A percentile compares a stretch with the other conserved stretches of the same genome.
Evolutionary conservation across 2,888 invertebrate species (phyloP).

Genomic region (Balanococcus diminutus): DNA sequence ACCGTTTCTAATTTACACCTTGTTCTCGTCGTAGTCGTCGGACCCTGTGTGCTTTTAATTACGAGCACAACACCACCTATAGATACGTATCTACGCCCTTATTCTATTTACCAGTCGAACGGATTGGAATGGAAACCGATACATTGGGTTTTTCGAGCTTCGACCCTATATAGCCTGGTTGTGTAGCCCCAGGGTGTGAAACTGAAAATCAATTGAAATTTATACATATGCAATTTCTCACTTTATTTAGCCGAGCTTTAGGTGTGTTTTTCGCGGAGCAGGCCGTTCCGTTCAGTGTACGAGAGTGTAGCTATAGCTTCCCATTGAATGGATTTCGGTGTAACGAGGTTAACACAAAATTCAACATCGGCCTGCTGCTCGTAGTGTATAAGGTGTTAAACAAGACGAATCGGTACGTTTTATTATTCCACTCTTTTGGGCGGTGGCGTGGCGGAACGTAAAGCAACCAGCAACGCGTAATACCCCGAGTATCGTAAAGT

Average conservation of each 20-base stretch:
- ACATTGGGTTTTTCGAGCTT: background rate
- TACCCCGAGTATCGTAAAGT: no score
- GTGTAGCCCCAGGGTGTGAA: no score
- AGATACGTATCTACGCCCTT: background rate
- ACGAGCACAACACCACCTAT: background rate
- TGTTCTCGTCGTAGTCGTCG: no score
- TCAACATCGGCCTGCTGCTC: background rate
- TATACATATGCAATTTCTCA: constrained; percentile 5
- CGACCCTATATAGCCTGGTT: background rate
- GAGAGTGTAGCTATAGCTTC: background rate
- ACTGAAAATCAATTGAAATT: constrained; percentile 16
- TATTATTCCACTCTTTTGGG: background rate
- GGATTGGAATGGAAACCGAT: background rate
- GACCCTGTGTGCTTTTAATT: constrained; percentile 30
- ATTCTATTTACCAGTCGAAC: background rate
- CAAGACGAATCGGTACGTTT: constrained; percentile 7
- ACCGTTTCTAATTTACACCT: constrained; percentile 31
- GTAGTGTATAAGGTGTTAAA: background rate
- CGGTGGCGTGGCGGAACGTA: background rate
- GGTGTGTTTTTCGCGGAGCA: no score
- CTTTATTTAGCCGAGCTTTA: background rate
- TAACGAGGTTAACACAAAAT: background rate
- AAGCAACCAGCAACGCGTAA: no score
- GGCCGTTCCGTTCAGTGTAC: background rate
- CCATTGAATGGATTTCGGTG: background rate